Evolutionary conservation across 2,797 vertebrate species (phyloP).

Genomic region (Steatocranus sp.): DNA sequence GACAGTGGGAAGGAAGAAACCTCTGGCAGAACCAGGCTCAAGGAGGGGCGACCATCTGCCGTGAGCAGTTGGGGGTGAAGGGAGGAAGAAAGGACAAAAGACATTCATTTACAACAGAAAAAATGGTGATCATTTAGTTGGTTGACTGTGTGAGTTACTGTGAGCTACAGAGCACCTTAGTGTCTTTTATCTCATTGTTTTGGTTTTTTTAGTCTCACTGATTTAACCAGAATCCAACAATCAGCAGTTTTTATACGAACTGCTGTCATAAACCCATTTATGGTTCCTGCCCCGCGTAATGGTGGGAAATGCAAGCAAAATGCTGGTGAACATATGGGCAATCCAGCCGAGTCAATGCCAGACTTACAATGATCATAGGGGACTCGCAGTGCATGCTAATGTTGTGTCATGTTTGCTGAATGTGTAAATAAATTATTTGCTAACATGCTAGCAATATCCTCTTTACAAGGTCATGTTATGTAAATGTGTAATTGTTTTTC

Average conservation of each 20-base stretch:
- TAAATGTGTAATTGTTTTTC: neutral
- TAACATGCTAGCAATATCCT: neutral
- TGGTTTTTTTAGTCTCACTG: neutral
- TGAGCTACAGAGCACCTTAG: neutral
- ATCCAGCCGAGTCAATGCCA: neutral
- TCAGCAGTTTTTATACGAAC: neutral
- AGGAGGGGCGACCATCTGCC: accelerated
- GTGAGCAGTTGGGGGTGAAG: neutral
- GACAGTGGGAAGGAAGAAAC: neutral
- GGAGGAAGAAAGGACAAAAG: neutral
- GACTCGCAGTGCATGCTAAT: neutral
- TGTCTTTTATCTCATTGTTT: neutral
- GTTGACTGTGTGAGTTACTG: neutral
- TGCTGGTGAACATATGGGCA: neutral
- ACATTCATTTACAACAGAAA: neutral
- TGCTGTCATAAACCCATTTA: neutral
- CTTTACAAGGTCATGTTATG: neutral
- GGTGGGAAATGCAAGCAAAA: neutral
- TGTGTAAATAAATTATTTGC: neutral
- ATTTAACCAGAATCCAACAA: neutral
- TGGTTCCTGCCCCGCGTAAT: accelerated
- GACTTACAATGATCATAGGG: neutral
- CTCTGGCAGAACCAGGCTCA: neutral
- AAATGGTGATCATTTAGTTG: neutral
- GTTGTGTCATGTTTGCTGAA: neutral